Base-by-base conservation (phyloP, 2,888 invertebrate genomes). In the Disparrhopalites patrizii region DNA sequence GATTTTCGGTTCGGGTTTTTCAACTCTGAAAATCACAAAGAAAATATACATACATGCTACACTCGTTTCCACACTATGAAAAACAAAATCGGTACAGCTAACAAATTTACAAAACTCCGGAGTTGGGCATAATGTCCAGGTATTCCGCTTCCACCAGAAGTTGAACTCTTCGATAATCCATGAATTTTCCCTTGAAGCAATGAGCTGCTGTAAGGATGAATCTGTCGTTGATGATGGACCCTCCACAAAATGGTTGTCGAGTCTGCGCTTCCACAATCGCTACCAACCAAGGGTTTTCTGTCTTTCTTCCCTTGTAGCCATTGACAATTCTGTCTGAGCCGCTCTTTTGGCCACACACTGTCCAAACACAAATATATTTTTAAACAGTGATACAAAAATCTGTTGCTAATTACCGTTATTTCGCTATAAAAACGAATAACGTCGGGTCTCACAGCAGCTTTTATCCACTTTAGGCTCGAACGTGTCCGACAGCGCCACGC, bases 231-330 rank as follows among this genome's bases (percentile, higher is more conserved):
- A 68, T 33, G 15, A 68, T 60, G 2, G 65, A 62, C 28, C 54
- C 66, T 2, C 66, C 66, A 33, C 74, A 74, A 50, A 71, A 74
- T 13, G 73, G 73, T 27, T 69, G 70, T n/a, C 70, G 52, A 0
- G 70, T 73, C 1, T 70, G 47, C 0, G 72, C 65, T 52, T 73
- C 69, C 8, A 74, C 74, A 2, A 70, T 23, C 1, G 74, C 74
- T 8, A 70, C 71, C 0, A 74, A 20, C 73, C 74, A 74, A 7
- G 74, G 74, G 50, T 64, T 72, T 31, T 74, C 74, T 10, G 66
- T 60, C 47, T 69, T 68, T n/a, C 65, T 69, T 1, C 71, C 72
- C 20, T 27, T 36, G 30, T 64, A 67, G 7, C 72, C 72, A 15
- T 68, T 68, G 8, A 71, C 69, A 28, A 74, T 72, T 33, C 70